phyloP scores from a whole-genome alignment of 1,140 invertebrate species.

The Anagrus nilaparvatae region DNA sequence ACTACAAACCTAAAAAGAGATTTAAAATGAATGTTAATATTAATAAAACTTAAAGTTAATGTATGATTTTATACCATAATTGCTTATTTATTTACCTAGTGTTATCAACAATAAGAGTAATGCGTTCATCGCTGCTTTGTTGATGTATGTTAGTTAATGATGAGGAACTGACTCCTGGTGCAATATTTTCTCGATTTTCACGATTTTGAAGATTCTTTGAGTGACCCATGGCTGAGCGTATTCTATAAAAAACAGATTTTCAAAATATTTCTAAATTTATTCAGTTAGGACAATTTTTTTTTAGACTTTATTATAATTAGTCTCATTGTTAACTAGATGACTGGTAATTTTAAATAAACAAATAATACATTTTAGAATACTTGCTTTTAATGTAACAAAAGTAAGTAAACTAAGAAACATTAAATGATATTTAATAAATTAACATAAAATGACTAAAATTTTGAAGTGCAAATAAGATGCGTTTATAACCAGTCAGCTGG shows the following conservation, averaged over 20 bases:
- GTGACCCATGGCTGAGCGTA: constrained; percentile 27
- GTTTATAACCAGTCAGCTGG: too few relatives aligned
- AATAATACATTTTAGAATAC: too few relatives aligned
- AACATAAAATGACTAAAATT: too few relatives aligned
- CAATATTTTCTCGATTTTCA: constrained; percentile 31
- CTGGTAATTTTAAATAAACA: too few relatives aligned
- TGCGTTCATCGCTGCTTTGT: constrained; percentile 55
- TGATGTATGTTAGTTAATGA: constrained; percentile 24
- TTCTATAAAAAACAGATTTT: constrained; percentile 25
- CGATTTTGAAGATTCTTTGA: constrained; percentile 30
- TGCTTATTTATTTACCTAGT: constrained; percentile 50
- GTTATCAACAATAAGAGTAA: constrained; percentile 89
- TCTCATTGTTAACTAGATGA: too few relatives aligned
- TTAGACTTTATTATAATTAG: too few relatives aligned
- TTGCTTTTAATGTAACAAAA: too few relatives aligned
- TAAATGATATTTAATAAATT: too few relatives aligned
- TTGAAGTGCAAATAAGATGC: too few relatives aligned
- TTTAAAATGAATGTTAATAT: neutral
- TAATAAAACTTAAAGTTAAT: neutral
- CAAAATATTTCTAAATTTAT: too few relatives aligned
- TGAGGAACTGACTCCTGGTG: constrained; percentile 16
- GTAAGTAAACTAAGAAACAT: too few relatives aligned
- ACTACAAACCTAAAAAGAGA: constrained; percentile 55
- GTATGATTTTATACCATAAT: neutral
- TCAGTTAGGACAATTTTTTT: too few relatives aligned